These are phyloP conservation scores for Drosophila siamana DNA, from an alignment of 2,888 invertebrate genomes.

Conservation along the genomic window DNA sequence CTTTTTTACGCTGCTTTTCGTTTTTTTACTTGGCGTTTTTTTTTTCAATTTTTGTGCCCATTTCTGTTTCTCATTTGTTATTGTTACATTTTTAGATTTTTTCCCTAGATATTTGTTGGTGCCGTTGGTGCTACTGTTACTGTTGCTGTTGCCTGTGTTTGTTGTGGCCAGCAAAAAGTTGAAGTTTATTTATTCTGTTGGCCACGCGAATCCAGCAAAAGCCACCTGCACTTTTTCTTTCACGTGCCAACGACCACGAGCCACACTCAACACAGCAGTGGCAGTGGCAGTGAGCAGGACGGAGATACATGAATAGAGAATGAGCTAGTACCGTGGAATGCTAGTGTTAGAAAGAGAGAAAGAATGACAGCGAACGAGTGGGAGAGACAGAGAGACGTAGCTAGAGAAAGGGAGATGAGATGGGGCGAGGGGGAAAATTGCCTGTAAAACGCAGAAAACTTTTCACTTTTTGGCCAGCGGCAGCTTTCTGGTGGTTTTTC, in stretches of 20 bases:
- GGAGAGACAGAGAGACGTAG: not conserved
- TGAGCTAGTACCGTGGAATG: not conserved
- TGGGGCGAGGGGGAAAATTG: constrained; percentile 40
- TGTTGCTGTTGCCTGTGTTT: constrained; percentile 14
- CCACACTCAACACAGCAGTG: constrained; percentile 29
- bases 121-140: not conserved
- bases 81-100: constrained; percentile 74
- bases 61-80: constrained; percentile 70
- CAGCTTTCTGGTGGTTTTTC: constrained; percentile 48
- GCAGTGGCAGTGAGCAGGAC: constrained; percentile 12
- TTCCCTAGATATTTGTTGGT: constrained; percentile 35
- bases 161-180: constrained; percentile 68
- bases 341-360: not conserved
- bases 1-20: constrained; percentile 30
- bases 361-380: no score
- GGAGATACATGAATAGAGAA: constrained; percentile 10
- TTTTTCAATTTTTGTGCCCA: constrained; percentile 48
- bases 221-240: constrained; percentile 77
- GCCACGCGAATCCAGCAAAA: constrained; percentile 49
- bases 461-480: constrained; percentile 64
- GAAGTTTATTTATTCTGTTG: constrained; percentile 73
- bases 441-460: constrained; percentile 69
- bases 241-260: constrained; percentile 65
- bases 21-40: constrained; percentile 11
- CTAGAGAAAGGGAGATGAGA: constrained; percentile 1